phyloP scores from a whole-genome alignment of 1,140 invertebrate species.

The Listronotus bonariensis region DNA sequence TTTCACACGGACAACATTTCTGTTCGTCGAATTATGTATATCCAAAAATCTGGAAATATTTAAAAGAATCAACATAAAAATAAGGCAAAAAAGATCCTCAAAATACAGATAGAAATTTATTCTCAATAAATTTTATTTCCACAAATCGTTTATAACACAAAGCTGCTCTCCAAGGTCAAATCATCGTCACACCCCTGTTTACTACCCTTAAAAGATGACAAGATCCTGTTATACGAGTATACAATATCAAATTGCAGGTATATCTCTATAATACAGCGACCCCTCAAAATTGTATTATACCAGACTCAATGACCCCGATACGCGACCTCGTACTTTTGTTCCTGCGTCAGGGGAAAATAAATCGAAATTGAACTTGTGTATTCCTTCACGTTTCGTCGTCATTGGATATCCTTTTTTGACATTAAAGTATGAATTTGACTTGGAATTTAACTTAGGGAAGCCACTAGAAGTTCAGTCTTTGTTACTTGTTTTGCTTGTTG shows the following conservation, averaged over 20 bases:
- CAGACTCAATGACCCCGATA: conserved; percentile 20
- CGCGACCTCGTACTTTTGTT: conserved; percentile 25
- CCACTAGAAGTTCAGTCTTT: no score
- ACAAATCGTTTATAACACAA: conserved; percentile 1
- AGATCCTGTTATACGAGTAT: conserved; percentile 22
- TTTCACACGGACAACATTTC: no score
- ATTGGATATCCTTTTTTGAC: conserved; percentile 21
- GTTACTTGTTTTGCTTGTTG: no score
- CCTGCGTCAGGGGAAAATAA: conserved; percentile 23
- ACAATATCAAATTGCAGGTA: conserved; percentile 25
- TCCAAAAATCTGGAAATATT: no score
- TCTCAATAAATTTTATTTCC: not conserved
- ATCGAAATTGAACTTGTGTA: conserved; percentile 33
- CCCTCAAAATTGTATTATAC: conserved; percentile 20
- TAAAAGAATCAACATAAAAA: no score
- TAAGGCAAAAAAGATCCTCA: no score
- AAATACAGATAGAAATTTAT: no score
- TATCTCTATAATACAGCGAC: conserved; percentile 28
- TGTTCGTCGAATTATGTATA: no score
- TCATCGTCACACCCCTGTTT: conserved; percentile 21
- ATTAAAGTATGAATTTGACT: conserved; percentile 4
- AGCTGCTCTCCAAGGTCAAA: conserved; percentile 13
- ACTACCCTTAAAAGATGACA: conserved; percentile 14
- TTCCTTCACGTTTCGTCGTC: conserved; percentile 25
- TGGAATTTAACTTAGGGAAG: conserved; percentile 2